Conservation (phyloP, 2,797 vertebrate species). For the Rhynchonycteris naso region DNA sequence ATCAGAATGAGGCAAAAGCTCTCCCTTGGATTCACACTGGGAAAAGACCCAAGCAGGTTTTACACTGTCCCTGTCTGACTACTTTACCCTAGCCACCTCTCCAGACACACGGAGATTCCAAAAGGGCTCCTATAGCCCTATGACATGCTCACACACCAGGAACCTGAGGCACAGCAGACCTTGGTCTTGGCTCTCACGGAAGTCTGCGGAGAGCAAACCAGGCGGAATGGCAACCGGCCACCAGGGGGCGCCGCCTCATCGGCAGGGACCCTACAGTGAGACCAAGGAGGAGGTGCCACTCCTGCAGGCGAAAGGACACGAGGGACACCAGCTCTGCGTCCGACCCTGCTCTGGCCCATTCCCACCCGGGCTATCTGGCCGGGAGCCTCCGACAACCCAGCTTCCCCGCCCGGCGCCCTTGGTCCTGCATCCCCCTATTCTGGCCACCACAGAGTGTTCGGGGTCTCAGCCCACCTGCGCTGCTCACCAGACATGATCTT, state of each 20-base stretch:
- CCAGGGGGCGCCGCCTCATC: constrained; percentile 29
- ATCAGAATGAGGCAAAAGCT: neutral
- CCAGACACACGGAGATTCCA: neutral
- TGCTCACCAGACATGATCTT: neutral
- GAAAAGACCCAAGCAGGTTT: neutral
- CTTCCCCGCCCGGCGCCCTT: neutral
- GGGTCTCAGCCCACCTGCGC: neutral
- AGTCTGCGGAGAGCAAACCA: neutral
- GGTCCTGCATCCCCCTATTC: rapidly evolving
- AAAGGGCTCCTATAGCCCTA: neutral
- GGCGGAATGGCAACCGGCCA: neutral
- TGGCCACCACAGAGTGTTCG: rapidly evolving
- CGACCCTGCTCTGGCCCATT: rapidly evolving
- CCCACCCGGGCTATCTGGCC: no score
- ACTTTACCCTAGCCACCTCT: neutral
- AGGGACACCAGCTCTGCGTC: rapidly evolving
- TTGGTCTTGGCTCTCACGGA: neutral
- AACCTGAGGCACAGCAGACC: neutral
- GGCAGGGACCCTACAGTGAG: rapidly evolving
- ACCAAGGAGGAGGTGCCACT: rapidly evolving
- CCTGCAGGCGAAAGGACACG: rapidly evolving
- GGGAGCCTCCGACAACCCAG: no score
- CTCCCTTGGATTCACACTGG: neutral
- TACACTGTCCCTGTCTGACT: neutral
- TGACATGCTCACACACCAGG: neutral